These are phyloP conservation scores for Lamellibrachia columna DNA, from an alignment of 2,888 invertebrate species.

Conservation along the genomic window DNA sequence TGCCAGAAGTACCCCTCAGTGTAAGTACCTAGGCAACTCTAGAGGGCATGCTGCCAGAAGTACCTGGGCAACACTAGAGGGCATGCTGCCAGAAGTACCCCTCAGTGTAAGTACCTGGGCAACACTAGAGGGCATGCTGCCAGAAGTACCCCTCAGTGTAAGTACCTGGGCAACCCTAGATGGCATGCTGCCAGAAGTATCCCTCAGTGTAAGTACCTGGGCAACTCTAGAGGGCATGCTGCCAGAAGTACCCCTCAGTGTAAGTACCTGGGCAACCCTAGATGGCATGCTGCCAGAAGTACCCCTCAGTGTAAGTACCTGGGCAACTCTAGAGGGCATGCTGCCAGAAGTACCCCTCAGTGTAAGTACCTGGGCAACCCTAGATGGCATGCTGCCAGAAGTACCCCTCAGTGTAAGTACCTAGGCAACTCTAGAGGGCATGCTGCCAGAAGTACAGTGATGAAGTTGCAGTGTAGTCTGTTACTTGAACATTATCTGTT, in stretches of 20 bases:
- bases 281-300: neutral
- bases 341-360: neutral
- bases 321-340: neutral
- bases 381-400: neutral
- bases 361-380: neutral
- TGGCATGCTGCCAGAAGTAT: too few species aligned
- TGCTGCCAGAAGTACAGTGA: neutral
- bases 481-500: neutral
- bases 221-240: too few species aligned
- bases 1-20: conserved; percentile 71
- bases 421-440: too few species aligned
- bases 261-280: neutral
- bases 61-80: neutral
- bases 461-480: neutral
- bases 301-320: neutral
- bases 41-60: neutral
- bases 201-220: neutral
- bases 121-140: neutral
- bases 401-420: neutral
- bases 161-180: too few species aligned
- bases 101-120: neutral
- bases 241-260: neutral
- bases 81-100: neutral
- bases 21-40: conserved; percentile 23
- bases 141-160: neutral